Conservation (phyloP, 37 sponge, comb jelly and placozoan genomes). For the Spongilla lacustris region DNA sequence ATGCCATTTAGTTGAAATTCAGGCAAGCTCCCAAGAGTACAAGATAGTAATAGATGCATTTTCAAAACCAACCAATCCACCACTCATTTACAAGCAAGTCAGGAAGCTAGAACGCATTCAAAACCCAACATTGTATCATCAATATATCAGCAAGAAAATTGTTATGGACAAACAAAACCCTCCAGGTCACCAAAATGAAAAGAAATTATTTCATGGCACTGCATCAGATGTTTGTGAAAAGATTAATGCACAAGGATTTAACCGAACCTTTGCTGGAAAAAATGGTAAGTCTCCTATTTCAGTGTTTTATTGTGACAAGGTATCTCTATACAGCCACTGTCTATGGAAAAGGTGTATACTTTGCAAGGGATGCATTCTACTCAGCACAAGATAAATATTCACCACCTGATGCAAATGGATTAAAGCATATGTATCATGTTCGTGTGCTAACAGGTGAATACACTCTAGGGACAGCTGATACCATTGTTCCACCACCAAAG, state of each 20-base stretch:
- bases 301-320: too few species aligned
- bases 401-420: slow-evolving; percentile 50
- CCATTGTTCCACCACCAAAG: slow-evolving; percentile 63
- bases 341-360: slow-evolving; percentile 61
- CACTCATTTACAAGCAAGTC: not conserved
- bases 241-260: slow-evolving; percentile 67
- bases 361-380: slow-evolving; percentile 72
- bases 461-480: slow-evolving; percentile 14
- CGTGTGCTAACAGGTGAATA: slow-evolving; percentile 66
- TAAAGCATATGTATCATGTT: slow-evolving; percentile 55
- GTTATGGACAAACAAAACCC: slow-evolving; percentile 58
- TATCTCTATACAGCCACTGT: slow-evolving; percentile 29
- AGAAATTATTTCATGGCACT: slow-evolving; percentile 27
- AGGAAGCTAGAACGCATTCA: slow-evolving; percentile 66
- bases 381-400: slow-evolving; percentile 51
- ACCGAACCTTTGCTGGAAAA: slow-evolving; percentile 71
- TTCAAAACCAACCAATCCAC: slow-evolving; percentile 12
- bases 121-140: slow-evolving; percentile 55
- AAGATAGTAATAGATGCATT: slow-evolving; percentile 29
- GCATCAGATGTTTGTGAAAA: not conserved
- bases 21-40: slow-evolving; percentile 31
- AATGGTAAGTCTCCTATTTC: slow-evolving; percentile 39
- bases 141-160: slow-evolving; percentile 53
- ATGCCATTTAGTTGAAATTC: slow-evolving; percentile 30
- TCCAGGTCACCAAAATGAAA: slow-evolving; percentile 27